These are phyloP conservation scores for Proteles cristata DNA, from an alignment of 2,113 vertebrate species.

Conservation along the genomic window DNA sequence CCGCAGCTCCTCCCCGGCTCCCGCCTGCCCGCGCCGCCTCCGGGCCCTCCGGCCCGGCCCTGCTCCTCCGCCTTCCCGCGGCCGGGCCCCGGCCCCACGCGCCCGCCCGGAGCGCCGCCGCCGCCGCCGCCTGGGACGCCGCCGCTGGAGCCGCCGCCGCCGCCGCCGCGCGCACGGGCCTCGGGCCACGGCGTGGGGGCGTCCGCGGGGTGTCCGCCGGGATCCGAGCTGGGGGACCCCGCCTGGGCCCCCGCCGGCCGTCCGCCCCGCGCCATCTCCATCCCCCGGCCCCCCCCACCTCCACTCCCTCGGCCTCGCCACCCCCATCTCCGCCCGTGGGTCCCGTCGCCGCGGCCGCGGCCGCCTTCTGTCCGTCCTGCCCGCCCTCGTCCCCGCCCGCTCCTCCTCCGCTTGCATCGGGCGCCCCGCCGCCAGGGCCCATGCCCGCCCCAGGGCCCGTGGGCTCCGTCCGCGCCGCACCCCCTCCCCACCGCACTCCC, in stretches of 20 bases:
- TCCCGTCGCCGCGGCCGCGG: neutral
- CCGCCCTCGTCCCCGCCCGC: accelerated
- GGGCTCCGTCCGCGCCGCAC: too few species aligned
- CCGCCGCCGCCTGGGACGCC: neutral
- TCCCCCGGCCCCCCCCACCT: neutral
- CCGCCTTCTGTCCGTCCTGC: neutral
- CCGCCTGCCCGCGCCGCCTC: neutral
- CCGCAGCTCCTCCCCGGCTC: neutral
- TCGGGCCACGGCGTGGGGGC: neutral
- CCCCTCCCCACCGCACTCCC: neutral
- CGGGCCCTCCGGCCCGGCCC: neutral
- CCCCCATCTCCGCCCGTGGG: neutral
- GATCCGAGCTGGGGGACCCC: neutral
- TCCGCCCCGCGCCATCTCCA: neutral
- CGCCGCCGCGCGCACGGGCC: neutral
- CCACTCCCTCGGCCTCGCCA: neutral
- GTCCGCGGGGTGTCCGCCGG: neutral
- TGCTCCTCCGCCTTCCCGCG: neutral
- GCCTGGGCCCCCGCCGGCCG: neutral
- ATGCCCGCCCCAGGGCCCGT: accelerated
- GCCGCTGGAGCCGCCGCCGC: neutral
- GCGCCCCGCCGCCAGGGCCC: neutral
- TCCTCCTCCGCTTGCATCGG: neutral
- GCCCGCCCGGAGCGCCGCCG: neutral
- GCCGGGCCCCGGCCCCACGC: neutral